Evolutionary conservation across 2,888 invertebrate genomes (phyloP), one percentile per base, ranked within the genome.

Genomic region (Perithous albicinctus): DNA sequence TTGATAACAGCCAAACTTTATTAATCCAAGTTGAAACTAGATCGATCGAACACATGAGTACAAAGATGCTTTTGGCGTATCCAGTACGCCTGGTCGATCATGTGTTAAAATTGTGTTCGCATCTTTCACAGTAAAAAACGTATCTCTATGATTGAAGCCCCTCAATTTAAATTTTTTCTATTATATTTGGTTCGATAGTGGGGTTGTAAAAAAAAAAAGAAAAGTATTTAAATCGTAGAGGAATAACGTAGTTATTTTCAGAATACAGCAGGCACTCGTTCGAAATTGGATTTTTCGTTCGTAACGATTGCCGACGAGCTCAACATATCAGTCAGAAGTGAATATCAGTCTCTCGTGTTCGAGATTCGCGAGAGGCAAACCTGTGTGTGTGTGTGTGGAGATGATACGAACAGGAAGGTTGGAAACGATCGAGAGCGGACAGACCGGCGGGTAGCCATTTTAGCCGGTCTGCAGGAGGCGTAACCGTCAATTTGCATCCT

Each of bases 401-500:
- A 77, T 80, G 59, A 73, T 73, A 70, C 66, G 72, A 20, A 32
- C 56, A 59, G 59, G 51, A 48, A 61, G 66, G 61, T 61, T 59
- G 75, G 72, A 32, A 59, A 78, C 75, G 82, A 63, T 63, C 78
- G 66, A 75, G 46, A 75, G 46, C 78, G 78, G 64, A 74, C 75
- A 70, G 69, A 67, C 54, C 70, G 20, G 61, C 70, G 20, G 61
- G 38, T 63, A 56, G 75, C 63, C 78, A 75, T 76, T 82, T 82
- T 78, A 74, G 74, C 74, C 64, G 41, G 78, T 82, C 78, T 78
- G 75, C 51, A 67, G 61, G 67, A 85, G 82, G 86, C 86, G 88
- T 86, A 88, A 89, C 88, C 88, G 85, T 89, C 88, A 88, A 89
- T 89, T 89, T 88, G 84, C 75, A 83, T 75, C 85, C 79, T 82